Evolutionary conservation across 2,113 vertebrate genomes (phyloP).

Genomic region (Cyprinodon variegatus): DNA sequence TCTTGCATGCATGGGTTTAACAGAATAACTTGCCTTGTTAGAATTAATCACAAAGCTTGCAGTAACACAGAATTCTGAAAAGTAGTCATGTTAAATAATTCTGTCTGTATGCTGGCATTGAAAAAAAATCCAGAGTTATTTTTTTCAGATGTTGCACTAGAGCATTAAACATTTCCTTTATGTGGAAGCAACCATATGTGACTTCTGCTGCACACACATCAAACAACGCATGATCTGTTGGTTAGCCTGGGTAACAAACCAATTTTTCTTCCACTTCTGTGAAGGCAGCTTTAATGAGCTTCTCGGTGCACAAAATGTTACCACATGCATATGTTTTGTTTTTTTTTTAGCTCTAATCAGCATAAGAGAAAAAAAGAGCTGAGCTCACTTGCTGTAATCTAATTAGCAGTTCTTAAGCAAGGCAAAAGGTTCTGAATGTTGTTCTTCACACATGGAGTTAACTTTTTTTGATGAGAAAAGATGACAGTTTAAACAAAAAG

Average conservation of each 20-base stretch:
- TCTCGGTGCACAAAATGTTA: conserved; percentile 56
- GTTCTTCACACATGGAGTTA: conserved; percentile 26
- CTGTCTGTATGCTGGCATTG: conserved; percentile 12
- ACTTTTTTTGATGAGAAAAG: conserved; percentile 10
- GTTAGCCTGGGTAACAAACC: conserved; percentile 43
- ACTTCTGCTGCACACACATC: conserved; percentile 31
- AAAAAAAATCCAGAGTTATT: conserved; percentile 47
- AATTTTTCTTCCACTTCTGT: conserved; percentile 39
- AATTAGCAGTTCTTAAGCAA: conserved; percentile 76
- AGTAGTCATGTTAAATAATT: conserved; percentile 18
- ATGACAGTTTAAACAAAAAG: conserved; percentile 16
- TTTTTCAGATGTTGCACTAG: conserved; percentile 12
- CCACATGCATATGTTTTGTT: conserved; percentile 58
- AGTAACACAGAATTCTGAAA: conserved; percentile 39
- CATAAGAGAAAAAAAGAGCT: conserved; percentile 60
- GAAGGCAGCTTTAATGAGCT: conserved; percentile 67
- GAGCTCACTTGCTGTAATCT: conserved; percentile 59
- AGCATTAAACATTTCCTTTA: conserved; percentile 19
- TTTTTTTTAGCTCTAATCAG: conserved; percentile 69
- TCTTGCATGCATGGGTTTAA: conserved; percentile 16
- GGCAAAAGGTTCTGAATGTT: conserved; percentile 66
- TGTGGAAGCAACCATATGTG: conserved; percentile 13
- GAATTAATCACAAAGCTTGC: conserved; percentile 11
- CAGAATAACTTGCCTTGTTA: conserved; percentile 20
- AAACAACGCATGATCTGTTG: conserved; percentile 37